phyloP scores from a whole-genome alignment of 2,113 vertebrate genomes.

The Numenius arquata region DNA sequence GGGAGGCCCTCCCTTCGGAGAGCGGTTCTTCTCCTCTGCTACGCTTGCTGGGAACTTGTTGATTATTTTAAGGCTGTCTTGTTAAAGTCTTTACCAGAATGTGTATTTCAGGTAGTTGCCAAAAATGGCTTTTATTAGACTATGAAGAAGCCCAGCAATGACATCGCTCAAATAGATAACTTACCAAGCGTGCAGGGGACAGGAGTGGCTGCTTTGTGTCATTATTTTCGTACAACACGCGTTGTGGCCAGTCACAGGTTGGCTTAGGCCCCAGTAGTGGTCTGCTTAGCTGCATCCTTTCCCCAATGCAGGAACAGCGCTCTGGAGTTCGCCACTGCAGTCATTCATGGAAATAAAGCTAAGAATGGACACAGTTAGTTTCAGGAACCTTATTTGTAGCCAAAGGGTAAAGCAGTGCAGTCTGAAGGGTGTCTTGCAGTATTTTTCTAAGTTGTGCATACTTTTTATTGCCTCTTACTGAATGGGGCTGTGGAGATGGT shows the following conservation, averaged over 20 bases:
- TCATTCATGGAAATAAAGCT: background rate
- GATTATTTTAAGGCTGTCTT: too few species aligned
- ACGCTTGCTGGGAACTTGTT: background rate
- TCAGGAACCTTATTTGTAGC: background rate
- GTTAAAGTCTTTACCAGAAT: background rate
- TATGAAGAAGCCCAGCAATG: background rate
- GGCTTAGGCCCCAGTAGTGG: background rate
- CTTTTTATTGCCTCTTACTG: background rate
- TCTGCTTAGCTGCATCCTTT: background rate
- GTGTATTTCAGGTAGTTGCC: background rate
- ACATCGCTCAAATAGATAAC: background rate
- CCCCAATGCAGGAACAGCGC: background rate
- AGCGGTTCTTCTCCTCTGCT: fast-evolving
- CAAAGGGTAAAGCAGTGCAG: background rate
- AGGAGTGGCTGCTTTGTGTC: background rate
- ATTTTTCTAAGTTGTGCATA: background rate
- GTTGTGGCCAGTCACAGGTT: background rate
- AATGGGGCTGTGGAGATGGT: background rate
- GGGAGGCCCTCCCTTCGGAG: background rate
- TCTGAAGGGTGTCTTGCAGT: background rate
- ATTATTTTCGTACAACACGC: fast-evolving
- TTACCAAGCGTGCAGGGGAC: background rate
- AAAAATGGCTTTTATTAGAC: background rate
- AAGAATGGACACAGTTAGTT: background rate
- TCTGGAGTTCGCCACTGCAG: background rate